Percentiles rank a stretch among this genome's conserved stretches.
phyloP scores from a whole-genome alignment of 2,888 invertebrate species.

The Ophion obscuratus region DNA sequence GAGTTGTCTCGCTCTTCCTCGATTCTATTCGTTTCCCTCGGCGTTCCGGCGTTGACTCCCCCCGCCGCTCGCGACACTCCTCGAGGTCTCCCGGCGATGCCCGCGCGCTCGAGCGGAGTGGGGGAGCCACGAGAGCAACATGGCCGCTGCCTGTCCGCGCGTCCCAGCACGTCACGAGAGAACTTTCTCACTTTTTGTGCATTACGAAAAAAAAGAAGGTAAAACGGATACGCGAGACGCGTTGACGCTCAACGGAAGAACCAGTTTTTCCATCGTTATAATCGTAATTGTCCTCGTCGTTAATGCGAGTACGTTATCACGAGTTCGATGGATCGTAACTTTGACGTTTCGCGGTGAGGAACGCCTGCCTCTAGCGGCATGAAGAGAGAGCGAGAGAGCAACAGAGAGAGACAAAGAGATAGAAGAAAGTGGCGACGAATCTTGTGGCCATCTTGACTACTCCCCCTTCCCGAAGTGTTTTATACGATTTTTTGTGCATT shows the following conservation, averaged over 20 bases:
- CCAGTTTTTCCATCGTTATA: not conserved
- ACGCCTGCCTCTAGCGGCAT: constrained; percentile 3
- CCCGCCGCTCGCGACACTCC: constrained; percentile 21
- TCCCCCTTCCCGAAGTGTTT: constrained; percentile 53
- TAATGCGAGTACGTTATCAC: constrained; percentile 2
- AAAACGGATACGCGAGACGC: not conserved
- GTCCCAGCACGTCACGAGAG: constrained; percentile 51
- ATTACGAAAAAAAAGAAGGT: constrained; percentile 17
- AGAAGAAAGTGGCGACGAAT: constrained; percentile 30
- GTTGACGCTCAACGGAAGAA: not conserved
- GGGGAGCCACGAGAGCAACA: constrained; percentile 59
- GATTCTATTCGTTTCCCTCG: constrained; percentile 11
- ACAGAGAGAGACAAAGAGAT: constrained; percentile 13
- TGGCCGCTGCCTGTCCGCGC: constrained; percentile 59
- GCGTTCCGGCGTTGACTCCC: not conserved
- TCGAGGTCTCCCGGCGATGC: constrained; percentile 4
- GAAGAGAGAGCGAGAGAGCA: constrained; percentile 4
- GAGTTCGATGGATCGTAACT: constrained; percentile 17
- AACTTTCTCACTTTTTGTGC: constrained; percentile 58
- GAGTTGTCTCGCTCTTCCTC: not conserved
- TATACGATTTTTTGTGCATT: constrained; percentile 37
- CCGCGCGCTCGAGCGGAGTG: constrained; percentile 38
- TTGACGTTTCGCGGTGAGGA: constrained; percentile 28
- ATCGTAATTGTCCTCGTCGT: constrained; percentile 1
- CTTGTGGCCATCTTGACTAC: constrained; percentile 63